Conservation (phyloP, 2,113 vertebrate genomes). For the Pterocles gutturalis region DNA sequence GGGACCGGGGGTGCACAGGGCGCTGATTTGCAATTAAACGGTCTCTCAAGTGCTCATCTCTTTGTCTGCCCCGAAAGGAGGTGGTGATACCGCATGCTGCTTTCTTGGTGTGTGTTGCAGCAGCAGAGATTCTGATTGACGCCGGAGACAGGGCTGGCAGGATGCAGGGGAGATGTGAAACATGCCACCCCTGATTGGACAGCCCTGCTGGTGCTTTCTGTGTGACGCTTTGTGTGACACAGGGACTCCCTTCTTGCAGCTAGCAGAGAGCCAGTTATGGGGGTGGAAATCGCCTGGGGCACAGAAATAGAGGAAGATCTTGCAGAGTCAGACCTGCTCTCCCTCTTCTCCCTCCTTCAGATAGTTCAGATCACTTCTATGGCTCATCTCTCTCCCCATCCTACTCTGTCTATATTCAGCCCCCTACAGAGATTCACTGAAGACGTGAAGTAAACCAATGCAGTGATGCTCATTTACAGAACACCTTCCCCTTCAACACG, state of each 20-base stretch:
- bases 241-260: constrained; percentile 1
- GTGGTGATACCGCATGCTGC: not conserved
- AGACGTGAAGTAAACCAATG: not conserved
- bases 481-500: not conserved
- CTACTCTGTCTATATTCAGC: constrained; percentile 6
- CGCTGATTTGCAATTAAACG: fast-evolving
- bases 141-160: not conserved
- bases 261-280: not conserved
- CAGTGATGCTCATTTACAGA: constrained; percentile 29
- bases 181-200: not conserved
- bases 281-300: constrained; percentile 19
- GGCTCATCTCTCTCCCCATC: not conserved
- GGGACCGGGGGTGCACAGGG: fast-evolving
- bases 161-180: not conserved
- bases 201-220: not conserved
- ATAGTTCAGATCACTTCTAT: not conserved
- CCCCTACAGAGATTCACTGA: not conserved
- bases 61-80: not conserved
- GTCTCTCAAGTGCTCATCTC: not conserved
- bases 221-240: not conserved
- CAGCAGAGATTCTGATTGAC: not conserved
- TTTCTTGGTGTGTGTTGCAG: not conserved
- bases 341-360: not conserved
- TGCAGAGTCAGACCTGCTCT: not conserved
- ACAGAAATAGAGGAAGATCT: not conserved